Evolutionary conservation across 37 sponge, comb jelly and placozoan species (phyloP).

Genomic region (Aplysina aerophoba): DNA sequence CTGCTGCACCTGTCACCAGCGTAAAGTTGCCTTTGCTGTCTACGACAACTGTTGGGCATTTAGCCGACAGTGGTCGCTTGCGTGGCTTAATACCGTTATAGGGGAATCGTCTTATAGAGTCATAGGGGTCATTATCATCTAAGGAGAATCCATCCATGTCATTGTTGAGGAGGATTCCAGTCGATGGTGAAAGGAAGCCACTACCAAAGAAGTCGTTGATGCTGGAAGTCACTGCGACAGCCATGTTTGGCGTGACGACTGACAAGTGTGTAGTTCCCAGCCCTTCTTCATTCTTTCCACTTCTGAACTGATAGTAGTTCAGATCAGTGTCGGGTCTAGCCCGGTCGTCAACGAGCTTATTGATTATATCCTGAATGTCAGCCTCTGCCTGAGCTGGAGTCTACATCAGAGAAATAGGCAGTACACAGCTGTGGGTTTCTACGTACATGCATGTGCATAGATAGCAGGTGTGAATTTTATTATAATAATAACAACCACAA

Average conservation of each 20-base stretch:
- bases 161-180: background rate
- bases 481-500: too few relatives aligned
- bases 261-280: constrained; percentile 2
- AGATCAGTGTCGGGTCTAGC: background rate
- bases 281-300: background rate
- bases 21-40: background rate
- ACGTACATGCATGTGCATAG: too few relatives aligned
- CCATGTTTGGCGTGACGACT: background rate
- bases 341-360: too few relatives aligned
- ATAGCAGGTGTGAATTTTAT: too few relatives aligned
- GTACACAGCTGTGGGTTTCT: too few relatives aligned
- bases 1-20: constrained; percentile 10
- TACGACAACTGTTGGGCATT: background rate
- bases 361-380: too few relatives aligned
- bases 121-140: background rate
- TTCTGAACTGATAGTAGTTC: background rate
- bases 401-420: background rate
- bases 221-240: constrained; percentile 3
- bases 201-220: constrained; percentile 26
- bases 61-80: constrained; percentile 5
- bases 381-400: too few relatives aligned
- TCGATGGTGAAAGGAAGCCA: background rate
- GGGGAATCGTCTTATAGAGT: constrained; percentile 8
- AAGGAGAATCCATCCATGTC: constrained; percentile 18
- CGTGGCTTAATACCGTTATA: background rate